These are phyloP conservation scores for Zaprionus kolodkinae DNA, from an alignment of 1,140 invertebrate genomes.

Conservation along the genomic window DNA sequence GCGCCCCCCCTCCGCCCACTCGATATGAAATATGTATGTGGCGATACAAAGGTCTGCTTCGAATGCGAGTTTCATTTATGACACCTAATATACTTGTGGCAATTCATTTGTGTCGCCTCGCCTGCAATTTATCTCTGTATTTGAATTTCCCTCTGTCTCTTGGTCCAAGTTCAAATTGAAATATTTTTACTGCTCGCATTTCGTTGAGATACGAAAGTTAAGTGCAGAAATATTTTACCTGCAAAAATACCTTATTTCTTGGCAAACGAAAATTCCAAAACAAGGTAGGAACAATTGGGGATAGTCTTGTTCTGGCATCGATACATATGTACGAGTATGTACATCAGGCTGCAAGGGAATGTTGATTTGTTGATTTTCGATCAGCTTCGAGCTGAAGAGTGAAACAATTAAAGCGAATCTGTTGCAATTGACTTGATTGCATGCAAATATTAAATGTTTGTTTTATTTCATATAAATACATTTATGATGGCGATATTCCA, in stretches of 20 bases:
- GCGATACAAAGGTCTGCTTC: not conserved
- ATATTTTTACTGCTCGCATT: conserved; percentile 5
- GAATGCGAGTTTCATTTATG: conserved; percentile 5
- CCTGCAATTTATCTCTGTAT: not conserved
- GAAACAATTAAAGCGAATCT: not conserved
- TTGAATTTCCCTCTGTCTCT: not conserved
- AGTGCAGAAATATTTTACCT: conserved; percentile 1
- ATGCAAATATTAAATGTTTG: not conserved
- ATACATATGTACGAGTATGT: not conserved
- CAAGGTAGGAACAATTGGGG: not conserved
- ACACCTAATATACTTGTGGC: conserved; percentile 1
- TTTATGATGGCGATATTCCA: not conserved
- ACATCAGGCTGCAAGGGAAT: not conserved
- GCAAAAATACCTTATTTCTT: not conserved
- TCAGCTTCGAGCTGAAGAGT: not conserved
- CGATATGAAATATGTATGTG: conserved; percentile 2
- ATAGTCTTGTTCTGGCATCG: not conserved
- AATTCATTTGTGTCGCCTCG: not conserved
- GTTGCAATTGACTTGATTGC: not conserved
- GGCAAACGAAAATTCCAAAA: not conserved
- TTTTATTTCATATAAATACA: not conserved
- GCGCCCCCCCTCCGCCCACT: not conserved
- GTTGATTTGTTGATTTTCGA: not conserved
- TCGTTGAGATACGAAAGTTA: not conserved
- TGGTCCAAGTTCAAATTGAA: not conserved